phyloP scores from a whole-genome alignment of 64 coral and sea anemone genomes.

The Platygyra sinensis region DNA sequence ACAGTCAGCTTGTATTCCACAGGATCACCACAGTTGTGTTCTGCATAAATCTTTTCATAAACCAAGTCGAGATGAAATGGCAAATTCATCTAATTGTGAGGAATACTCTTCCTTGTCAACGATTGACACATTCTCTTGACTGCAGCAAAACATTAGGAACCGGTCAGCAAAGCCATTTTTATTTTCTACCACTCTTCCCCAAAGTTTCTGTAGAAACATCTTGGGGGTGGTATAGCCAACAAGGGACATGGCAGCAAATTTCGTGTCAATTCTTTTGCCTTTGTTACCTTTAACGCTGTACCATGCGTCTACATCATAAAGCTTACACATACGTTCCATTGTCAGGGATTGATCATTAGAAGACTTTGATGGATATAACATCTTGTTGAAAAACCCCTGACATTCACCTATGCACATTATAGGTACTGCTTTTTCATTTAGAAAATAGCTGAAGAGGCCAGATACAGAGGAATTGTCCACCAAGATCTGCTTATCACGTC shows the following conservation, averaged over 20 bases:
- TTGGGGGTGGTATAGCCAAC: no score
- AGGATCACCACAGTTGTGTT: slow-evolving; percentile 26
- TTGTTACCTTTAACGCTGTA: no score
- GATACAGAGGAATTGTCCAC: slow-evolving; percentile 27
- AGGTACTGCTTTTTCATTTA: slow-evolving; percentile 23
- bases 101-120: slow-evolving; percentile 13
- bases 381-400: slow-evolving; percentile 5
- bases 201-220: no score
- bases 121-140: not conserved
- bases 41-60: no score
- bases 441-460: slow-evolving; percentile 23
- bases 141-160: slow-evolving; percentile 26
- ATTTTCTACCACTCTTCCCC: slow-evolving; percentile 24
- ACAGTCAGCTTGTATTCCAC: slow-evolving; percentile 33
- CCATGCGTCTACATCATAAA: no score
- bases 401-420: slow-evolving; percentile 50
- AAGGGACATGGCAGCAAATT: no score
- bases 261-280: no score
- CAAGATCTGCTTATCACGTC: slow-evolving; percentile 22
- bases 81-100: slow-evolving; percentile 15
- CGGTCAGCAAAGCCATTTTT: slow-evolving; percentile 54
- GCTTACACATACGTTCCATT: slow-evolving; percentile 57
- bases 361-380: slow-evolving; percentile 22
- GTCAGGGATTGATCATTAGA: slow-evolving; percentile 21
- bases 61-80: slow-evolving; percentile 37